phyloP scores from a whole-genome alignment of 2,113 vertebrate genomes.

The Picathartes gymnocephalus region DNA sequence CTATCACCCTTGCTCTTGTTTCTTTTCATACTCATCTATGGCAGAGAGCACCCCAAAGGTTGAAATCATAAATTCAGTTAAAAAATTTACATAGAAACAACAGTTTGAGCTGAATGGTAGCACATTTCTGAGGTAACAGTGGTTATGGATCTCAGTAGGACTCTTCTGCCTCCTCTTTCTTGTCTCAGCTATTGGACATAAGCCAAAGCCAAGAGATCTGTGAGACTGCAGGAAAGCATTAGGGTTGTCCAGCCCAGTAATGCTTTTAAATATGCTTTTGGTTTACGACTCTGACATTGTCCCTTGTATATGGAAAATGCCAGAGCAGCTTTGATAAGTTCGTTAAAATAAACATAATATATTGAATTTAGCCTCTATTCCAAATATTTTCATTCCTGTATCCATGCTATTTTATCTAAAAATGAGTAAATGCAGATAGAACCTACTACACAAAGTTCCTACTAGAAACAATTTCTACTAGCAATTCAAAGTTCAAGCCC shows the following conservation, averaged over 20 bases:
- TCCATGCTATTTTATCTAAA: neutral
- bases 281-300: neutral
- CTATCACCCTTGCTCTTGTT: neutral
- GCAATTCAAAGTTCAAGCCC: neutral
- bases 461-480: neutral
- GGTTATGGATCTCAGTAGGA: neutral
- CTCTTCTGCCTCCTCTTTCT: neutral
- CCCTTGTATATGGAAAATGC: neutral
- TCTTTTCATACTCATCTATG: neutral
- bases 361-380: neutral
- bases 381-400: neutral
- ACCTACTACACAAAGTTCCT: neutral
- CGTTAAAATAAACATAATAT: neutral
- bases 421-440: neutral
- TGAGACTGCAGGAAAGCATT: neutral
- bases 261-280: neutral
- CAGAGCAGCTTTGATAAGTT: neutral
- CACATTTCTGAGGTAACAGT: neutral
- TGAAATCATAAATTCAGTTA: neutral
- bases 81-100: neutral
- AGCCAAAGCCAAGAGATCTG: neutral
- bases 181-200: neutral
- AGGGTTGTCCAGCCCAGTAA: neutral
- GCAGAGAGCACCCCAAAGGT: neutral
- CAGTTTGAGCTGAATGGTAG: neutral